phyloP scores from a whole-genome alignment of 1,140 invertebrate genomes.

The Hypothenemus hampei region DNA sequence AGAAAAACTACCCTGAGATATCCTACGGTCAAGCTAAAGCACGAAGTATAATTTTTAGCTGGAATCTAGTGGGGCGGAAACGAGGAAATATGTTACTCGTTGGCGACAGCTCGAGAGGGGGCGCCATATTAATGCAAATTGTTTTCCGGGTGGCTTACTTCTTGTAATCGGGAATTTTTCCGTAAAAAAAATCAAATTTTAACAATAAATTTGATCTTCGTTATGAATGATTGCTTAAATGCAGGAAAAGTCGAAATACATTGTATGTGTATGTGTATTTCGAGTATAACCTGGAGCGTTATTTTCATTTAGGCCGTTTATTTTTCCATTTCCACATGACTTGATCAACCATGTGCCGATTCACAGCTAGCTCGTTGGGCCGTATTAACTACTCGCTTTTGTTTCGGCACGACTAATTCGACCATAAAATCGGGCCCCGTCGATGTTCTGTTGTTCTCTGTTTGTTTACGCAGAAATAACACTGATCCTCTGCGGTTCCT shows the following conservation, averaged over 20 bases:
- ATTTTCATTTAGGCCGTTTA: constrained; percentile 20
- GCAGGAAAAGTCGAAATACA: neutral
- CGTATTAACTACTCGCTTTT: constrained; percentile 22
- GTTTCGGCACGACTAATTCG: constrained; percentile 15
- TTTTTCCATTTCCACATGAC: constrained; percentile 23
- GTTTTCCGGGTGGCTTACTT: constrained; percentile 19
- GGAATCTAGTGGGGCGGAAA: constrained; percentile 34
- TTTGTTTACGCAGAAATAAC: constrained; percentile 18
- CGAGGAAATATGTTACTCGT: constrained; percentile 38
- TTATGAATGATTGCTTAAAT: neutral
- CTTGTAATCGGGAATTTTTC: no score
- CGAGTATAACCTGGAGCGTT: constrained; percentile 7
- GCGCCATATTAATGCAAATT: constrained; percentile 33
- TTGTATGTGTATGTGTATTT: no score
- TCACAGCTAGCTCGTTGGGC: constrained; percentile 15
- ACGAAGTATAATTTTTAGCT: constrained; percentile 39
- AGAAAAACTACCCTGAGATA: constrained; percentile 31
- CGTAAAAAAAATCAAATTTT: no score
- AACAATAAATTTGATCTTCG: no score
- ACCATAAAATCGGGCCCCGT: constrained; percentile 18
- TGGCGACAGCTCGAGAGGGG: constrained; percentile 28
- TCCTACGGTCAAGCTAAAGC: constrained; percentile 36
- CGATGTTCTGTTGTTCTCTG: constrained; percentile 5
- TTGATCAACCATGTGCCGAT: constrained; percentile 12
- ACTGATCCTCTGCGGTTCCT: no score